Base-by-base conservation (phyloP, 1,140 invertebrate species). In the Lepeophtheirus salmonis region DNA sequence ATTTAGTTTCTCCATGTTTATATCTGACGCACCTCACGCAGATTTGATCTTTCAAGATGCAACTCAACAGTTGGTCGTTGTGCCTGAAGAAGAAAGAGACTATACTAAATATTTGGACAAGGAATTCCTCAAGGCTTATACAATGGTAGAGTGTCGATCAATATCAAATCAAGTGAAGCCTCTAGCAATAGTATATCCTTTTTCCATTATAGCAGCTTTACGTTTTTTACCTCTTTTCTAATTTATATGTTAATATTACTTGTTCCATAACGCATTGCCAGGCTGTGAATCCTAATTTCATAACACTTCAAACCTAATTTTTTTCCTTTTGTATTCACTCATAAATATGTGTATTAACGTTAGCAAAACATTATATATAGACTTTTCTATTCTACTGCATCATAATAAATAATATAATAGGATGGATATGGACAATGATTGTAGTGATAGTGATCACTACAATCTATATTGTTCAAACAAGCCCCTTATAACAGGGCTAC, bases 31-130 rank as follows among this genome's bases (percentile, higher is more conserved):
- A 1, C 84, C 84, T 0, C 86, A 81, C 67, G 80, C 81, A 51
- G 88, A 94, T 72, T 71, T 92, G 0, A 92, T 94, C 63, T 94
- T 94, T 72, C 87, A 89, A 73, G 88, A 92, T 69, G 84, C 87
- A 0, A 84, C 89, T 0, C 81, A 86, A 23, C 84, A 89, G 65
- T 70, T 92, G n/a, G 75, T 79, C 63, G 55, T 66, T 6, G 51
- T 72, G 21, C 74, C 77, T 2, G 71, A 75, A 21, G 71, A 75
- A 1, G 70, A 83, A 65, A 73, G 84, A 14, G 72, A 80, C 52
- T 83, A 77, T 64, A 78, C 78, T 2, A 69, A 73, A 3, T 87
- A 86, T 68, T 69, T 88, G 17, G 84, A 84, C 0, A 69, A 70
- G 20, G 80, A 84, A 67, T 88, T 84, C 68, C 77, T 88, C 75